Evolutionary conservation across 2,888 invertebrate genomes (phyloP), one percentile per base, ranked within the genome.

Genomic region (Meganola albula): DNA sequence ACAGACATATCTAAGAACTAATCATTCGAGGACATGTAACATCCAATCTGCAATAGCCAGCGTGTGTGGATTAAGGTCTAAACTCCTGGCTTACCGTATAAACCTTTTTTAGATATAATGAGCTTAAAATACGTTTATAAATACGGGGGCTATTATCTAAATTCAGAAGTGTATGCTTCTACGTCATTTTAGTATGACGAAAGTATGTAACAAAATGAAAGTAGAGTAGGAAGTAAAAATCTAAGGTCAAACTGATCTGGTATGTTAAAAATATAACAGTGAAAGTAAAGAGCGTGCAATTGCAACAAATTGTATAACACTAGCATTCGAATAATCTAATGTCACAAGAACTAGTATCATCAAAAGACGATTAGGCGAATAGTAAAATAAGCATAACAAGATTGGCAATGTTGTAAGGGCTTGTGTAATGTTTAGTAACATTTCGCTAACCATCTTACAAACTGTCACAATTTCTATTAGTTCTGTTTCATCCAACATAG

Each of bases 361-460:
- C 74, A 79, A 79, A 76, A 76, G 49, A 45, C 66, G 68, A 75
- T 77, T 77, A 74, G 57, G 56, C 48, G 60, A 68, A 71, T 63
- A 63, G 53, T 48, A 60, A 66, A 65, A 71, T 63, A 58, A 69
- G 55, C 58, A 64, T 62, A 63, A 64, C 63, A 66, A 51, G 57
- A 34, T 42, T 43, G 44, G 53, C 55, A 60, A 58, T 48, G 52
- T 61, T 61, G 61, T 59, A 55, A 58, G 47, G 55, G 53, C 61
- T 68, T 68, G 61, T 63, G 69, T 62, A 70, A 70, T 52, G 48
- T 67, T 74, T 67, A 66, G 66, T 54, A 69, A 69, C 51, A 48
- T 67, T 65, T 55, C 52, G 53, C 54, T 54, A 59, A 55, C 44
- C 50, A 61, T 63, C 52, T 50, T 29, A 47, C 44, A 31, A 48